phyloP scores from a whole-genome alignment of 2,113 vertebrate species.

The Marmota flaviventris region DNA sequence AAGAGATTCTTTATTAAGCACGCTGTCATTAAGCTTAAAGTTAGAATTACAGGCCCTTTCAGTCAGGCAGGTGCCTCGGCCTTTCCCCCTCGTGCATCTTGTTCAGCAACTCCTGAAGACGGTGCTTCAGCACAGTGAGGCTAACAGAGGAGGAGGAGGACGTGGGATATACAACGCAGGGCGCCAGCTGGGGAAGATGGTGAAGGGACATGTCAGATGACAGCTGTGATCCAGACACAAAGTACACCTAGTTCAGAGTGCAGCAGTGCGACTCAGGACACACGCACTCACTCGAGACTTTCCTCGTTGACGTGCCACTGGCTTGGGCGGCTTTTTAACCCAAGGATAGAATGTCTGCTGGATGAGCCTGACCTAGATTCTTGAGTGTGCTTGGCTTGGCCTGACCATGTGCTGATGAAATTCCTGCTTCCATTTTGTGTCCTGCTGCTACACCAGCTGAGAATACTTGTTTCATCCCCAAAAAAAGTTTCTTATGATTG shows the following conservation, averaged over 20 bases:
- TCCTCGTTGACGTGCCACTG: fast-evolving
- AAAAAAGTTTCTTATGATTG: conserved; percentile 13
- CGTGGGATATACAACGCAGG: neutral
- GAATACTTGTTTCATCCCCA: neutral
- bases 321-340: neutral
- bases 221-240: neutral
- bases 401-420: neutral
- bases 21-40: neutral
- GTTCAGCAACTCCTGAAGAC: neutral
- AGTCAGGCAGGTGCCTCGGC: neutral
- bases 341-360: neutral
- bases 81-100: neutral
- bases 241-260: neutral
- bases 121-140: neutral
- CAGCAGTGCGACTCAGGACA: fast-evolving
- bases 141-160: neutral
- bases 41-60: neutral
- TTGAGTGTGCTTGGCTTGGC: neutral
- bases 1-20: neutral
- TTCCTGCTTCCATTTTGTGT: neutral
- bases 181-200: neutral
- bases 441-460: conserved; percentile 18
- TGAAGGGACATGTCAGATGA: neutral
- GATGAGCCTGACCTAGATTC: conserved; percentile 36
- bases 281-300: neutral